Evolutionary conservation across 2,888 invertebrate species (phyloP), one percentile per base, ranked within the genome.

Genomic region (Caenorhabditis zanzibari): DNA sequence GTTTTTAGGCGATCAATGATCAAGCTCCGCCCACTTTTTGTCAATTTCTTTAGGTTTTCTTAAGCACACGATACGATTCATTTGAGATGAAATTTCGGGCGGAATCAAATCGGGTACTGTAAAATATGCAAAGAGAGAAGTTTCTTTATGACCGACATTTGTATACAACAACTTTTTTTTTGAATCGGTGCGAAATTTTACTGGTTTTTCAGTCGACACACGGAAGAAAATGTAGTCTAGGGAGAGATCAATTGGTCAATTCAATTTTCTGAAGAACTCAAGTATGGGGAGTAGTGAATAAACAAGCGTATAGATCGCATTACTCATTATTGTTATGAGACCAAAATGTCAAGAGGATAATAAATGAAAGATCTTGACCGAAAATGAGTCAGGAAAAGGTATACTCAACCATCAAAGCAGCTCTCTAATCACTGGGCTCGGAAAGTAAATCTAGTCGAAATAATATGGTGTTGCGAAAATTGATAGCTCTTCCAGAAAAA

Each of bases 21-120:
- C 66, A 66, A 22, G 14, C 61, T 10, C 19, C 41, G 24, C 19
- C 19, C 47, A 54, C 44, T 63, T 24, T 38, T 38, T 38, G 38
- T 38, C 38, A 38, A n/a, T 38, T 44, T 44, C 24, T 44, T 47
- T 47, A 14, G 63, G 44, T n/a, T 26, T 61, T 61, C 22, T 38
- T 38, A 63, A 63, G 63, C 63, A 63, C 63, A 63, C 24, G 54
- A 54, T 3, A 49, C 66, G 66, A 69, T 54, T 69, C 69, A 69
- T 56, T 69, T 49, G 44, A 63, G 63, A 63, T 61, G 63, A 61
- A 61, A n/a, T n/a, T 59, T 54, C 24, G 24, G 22, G 22, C 26
- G 24, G 24, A 61, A 28, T 26, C 26, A n/a, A 63, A 38, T 22
- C n/a, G n/a, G 32, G n/a, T 28, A 44, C 44, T 47, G 44, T 63